These are phyloP conservation scores for Excalfactoria chinensis DNA, from an alignment of 2,113 vertebrate species.

Conservation along the genomic window DNA sequence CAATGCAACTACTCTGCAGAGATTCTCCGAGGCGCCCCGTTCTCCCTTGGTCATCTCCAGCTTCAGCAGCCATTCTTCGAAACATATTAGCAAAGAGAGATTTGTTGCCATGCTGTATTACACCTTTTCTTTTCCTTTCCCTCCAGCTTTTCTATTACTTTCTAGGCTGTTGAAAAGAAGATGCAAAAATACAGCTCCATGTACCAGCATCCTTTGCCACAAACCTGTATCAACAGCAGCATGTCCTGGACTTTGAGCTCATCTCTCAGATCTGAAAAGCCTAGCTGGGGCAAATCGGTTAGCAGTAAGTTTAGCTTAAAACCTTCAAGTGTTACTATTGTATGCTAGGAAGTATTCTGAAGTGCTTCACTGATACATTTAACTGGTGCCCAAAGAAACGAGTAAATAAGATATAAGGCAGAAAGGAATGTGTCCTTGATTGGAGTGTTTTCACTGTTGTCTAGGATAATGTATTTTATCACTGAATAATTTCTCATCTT, in stretches of 20 bases:
- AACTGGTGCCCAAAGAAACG: not conserved
- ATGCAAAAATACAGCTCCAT: not conserved
- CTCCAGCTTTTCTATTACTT: not conserved
- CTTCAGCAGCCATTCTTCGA: not conserved
- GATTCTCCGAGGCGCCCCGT: not conserved
- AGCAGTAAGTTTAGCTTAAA: not conserved
- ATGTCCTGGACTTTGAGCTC: not conserved
- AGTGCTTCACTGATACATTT: not conserved
- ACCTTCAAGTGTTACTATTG: not conserved
- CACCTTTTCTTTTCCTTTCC: not conserved
- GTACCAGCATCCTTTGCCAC: not conserved
- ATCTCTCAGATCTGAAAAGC: not conserved
- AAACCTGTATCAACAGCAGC: not conserved
- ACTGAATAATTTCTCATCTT: not conserved
- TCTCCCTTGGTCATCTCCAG: not conserved
- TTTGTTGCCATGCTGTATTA: not conserved
- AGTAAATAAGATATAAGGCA: not conserved
- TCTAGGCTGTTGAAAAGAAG: not conserved
- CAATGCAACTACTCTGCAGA: not conserved
- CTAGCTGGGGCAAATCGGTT: not conserved
- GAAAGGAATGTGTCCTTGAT: not conserved
- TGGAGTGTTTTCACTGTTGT: not conserved
- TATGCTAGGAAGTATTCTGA: not conserved
- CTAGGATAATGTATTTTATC: not conserved
- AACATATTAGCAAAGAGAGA: not conserved